Evolutionary conservation across 92 coral and sea anemone species (phyloP).

Genomic region (Desmophyllum pertusum): DNA sequence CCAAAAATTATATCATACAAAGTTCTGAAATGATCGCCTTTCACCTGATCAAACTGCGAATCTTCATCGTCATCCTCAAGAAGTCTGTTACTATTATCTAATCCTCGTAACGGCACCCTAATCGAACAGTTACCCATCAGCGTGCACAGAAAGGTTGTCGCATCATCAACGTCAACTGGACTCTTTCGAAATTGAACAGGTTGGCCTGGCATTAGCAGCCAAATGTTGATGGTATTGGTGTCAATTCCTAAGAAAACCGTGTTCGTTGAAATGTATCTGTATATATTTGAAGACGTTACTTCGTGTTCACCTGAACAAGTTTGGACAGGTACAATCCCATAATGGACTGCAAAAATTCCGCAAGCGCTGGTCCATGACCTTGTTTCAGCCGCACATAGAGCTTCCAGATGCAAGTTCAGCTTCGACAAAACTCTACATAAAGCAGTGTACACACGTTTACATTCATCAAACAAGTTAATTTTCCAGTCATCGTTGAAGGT

Average conservation of each 20-base stretch:
- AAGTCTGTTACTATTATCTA: too few relatives aligned
- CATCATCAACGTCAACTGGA: too few relatives aligned
- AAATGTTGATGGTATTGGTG: too few relatives aligned
- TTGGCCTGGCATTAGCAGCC: too few relatives aligned
- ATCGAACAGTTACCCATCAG: too few relatives aligned
- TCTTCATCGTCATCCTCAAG: too few relatives aligned
- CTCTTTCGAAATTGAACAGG: too few relatives aligned
- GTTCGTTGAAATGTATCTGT: too few relatives aligned
- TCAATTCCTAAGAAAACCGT: too few relatives aligned
- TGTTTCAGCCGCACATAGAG: background rate
- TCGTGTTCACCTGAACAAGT: background rate
- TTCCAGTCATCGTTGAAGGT: conserved; percentile 3
- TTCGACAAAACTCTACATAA: background rate
- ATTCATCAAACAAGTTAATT: background rate
- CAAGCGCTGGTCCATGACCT: background rate
- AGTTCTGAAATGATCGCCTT: background rate
- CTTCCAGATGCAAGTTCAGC: background rate
- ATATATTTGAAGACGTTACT: background rate
- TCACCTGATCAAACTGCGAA: too few relatives aligned
- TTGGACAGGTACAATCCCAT: background rate
- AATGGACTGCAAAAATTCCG: background rate
- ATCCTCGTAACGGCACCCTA: too few relatives aligned
- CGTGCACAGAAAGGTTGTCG: too few relatives aligned
- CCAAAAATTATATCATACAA: background rate
- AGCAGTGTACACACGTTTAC: background rate